These are phyloP conservation scores for Oscheius myriophilus DNA, from an alignment of 2,888 invertebrate genomes.

Conservation along the genomic window DNA sequence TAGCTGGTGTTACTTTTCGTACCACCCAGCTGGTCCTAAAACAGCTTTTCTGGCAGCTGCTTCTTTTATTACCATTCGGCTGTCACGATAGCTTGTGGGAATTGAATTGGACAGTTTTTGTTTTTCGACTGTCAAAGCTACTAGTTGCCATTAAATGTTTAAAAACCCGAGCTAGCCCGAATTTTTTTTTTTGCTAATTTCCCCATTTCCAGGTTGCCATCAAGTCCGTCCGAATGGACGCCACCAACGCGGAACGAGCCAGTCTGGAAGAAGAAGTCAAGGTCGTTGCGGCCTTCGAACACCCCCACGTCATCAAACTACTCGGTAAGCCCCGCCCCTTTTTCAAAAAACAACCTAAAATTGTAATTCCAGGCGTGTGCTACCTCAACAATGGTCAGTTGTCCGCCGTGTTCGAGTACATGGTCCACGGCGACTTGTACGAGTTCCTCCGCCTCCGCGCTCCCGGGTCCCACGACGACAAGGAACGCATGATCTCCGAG, in stretches of 20 bases:
- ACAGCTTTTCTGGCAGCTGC: no score
- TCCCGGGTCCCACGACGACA: conserved; percentile 78
- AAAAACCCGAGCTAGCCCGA: no score
- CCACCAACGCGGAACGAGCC: conserved; percentile 45
- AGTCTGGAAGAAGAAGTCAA: conserved; percentile 53
- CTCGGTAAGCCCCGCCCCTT: conserved; percentile 77
- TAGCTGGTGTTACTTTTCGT: no score
- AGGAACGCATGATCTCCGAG: conserved; percentile 74
- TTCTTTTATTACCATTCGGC: no score
- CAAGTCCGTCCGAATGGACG: conserved; percentile 44
- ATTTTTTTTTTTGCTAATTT: neutral
- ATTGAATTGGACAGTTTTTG: no score
- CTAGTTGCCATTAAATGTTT: no score
- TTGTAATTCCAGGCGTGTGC: conserved; percentile 35
- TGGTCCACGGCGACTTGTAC: conserved; percentile 86
- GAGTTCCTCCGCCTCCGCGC: conserved; percentile 92
- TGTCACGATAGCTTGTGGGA: no score
- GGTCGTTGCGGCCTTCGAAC: conserved; percentile 86
- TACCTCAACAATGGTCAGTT: conserved; percentile 41
- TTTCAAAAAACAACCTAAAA: neutral
- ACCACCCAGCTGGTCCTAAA: no score
- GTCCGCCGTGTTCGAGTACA: conserved; percentile 49
- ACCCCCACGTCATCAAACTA: conserved; percentile 93
- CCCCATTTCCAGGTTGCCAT: conserved; percentile 36
- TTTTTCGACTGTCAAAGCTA: no score